A percentile compares a stretch with the other conserved stretches of the same genome.
Evolutionary conservation across 2,113 vertebrate species (phyloP).

Genomic region (Vireo altiloquus): DNA sequence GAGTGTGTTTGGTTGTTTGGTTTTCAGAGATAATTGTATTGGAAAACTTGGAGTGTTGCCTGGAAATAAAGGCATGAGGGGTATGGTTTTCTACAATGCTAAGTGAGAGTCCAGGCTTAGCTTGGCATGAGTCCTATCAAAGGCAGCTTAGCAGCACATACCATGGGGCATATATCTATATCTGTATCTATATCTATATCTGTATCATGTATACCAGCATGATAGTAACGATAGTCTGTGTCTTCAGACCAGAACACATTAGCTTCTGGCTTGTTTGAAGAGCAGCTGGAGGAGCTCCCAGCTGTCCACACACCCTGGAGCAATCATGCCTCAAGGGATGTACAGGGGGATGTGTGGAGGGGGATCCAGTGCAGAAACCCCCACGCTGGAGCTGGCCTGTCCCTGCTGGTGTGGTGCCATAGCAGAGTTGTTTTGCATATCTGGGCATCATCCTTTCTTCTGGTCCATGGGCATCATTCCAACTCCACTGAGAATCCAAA

Average conservation of each 20-base stretch:
- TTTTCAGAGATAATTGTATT: neutral
- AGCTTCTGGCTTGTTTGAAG: neutral
- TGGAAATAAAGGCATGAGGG: neutral
- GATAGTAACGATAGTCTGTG: neutral
- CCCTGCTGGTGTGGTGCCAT: neutral
- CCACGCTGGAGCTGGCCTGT: neutral
- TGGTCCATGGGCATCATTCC: neutral
- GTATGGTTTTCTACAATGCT: neutral
- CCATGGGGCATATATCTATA: no score
- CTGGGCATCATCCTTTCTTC: neutral
- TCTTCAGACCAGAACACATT: neutral
- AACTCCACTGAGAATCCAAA: neutral
- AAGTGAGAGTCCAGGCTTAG: neutral
- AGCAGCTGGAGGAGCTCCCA: neutral
- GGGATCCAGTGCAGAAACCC: neutral
- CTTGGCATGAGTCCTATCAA: neutral
- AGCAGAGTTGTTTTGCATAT: neutral
- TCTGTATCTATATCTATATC: neutral
- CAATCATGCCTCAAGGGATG: neutral
- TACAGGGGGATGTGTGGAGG: neutral
- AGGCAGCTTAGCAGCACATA: neutral
- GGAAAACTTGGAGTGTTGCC: neutral
- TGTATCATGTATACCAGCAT: no score
- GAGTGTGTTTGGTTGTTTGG: neutral
- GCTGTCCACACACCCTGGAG: accelerated